These are phyloP conservation scores for Arion vulgaris DNA, from an alignment of 1,140 invertebrate species.

Conservation along the genomic window DNA sequence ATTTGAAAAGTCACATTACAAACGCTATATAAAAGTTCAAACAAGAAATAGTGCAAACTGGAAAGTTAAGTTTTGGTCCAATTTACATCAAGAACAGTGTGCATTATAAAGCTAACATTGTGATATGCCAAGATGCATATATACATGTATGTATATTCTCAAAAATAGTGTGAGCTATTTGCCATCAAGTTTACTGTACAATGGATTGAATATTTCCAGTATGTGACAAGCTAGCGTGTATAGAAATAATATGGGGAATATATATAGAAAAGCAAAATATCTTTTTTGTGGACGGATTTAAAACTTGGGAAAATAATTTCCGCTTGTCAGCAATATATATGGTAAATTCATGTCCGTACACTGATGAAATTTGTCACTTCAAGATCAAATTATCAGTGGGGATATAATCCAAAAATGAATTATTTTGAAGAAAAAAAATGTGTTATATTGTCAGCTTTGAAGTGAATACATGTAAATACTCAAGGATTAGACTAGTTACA, in stretches of 20 bases:
- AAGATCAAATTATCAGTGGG: too few species aligned
- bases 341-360: too few species aligned
- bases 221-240: not conserved
- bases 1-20: not conserved
- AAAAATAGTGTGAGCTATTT: too few species aligned
- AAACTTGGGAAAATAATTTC: not conserved
- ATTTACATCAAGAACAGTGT: not conserved
- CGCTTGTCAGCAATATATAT: not conserved
- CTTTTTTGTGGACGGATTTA: not conserved
- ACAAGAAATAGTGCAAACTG: not conserved
- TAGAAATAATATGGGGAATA: not conserved
- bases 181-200: not conserved
- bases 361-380: too few species aligned
- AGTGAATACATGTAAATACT: too few species aligned
- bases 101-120: not conserved
- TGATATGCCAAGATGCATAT: not conserved
- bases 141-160: not conserved
- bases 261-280: not conserved
- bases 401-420: too few species aligned
- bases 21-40: not conserved
- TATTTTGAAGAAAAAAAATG: too few species aligned
- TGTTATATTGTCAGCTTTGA: too few species aligned
- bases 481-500: slow-evolving; percentile 11
- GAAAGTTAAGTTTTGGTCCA: not conserved
- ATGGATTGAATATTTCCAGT: not conserved